phyloP scores from a whole-genome alignment of 2,797 vertebrate species.

The Peromyscus attwateri region DNA sequence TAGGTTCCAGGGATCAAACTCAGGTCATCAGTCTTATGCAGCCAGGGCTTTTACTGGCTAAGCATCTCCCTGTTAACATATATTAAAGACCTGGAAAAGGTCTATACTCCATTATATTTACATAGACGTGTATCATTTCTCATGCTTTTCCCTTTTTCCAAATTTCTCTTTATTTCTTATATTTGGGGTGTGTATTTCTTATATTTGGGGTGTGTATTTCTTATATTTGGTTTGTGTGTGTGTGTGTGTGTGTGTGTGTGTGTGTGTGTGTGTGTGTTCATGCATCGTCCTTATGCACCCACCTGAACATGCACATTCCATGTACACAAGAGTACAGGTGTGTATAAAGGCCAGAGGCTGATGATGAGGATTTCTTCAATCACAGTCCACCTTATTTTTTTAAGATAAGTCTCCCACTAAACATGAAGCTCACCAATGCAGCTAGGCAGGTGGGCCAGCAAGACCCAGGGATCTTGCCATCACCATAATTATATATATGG shows the following conservation, averaged over 20 bases:
- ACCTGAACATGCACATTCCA: not conserved
- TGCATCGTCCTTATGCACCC: not conserved
- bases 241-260: not conserved
- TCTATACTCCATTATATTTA: not conserved
- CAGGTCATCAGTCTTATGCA: not conserved
- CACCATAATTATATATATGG: not conserved
- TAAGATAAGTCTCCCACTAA: not conserved
- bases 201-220: not conserved
- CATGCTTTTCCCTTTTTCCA: not conserved
- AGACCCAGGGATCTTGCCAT: no score
- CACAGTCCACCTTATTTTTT: not conserved
- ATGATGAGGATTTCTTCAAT: not conserved
- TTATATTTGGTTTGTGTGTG: not conserved
- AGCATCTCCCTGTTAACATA: not conserved
- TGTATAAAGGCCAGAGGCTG: not conserved
- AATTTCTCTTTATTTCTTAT: not conserved
- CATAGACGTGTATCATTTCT: not conserved
- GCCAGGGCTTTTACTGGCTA: not conserved
- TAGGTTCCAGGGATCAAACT: not conserved
- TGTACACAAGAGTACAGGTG: no score
- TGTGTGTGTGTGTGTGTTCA: not conserved
- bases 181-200: not conserved
- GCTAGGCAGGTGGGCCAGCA: not conserved
- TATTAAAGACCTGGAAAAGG: conserved; percentile 44
- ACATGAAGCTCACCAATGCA: not conserved